Percentiles rank a stretch among this genome's conserved stretches.
These are phyloP conservation scores for Limnephilus marmoratus DNA, from an alignment of 2,888 invertebrate genomes.

Conservation along the genomic window DNA sequence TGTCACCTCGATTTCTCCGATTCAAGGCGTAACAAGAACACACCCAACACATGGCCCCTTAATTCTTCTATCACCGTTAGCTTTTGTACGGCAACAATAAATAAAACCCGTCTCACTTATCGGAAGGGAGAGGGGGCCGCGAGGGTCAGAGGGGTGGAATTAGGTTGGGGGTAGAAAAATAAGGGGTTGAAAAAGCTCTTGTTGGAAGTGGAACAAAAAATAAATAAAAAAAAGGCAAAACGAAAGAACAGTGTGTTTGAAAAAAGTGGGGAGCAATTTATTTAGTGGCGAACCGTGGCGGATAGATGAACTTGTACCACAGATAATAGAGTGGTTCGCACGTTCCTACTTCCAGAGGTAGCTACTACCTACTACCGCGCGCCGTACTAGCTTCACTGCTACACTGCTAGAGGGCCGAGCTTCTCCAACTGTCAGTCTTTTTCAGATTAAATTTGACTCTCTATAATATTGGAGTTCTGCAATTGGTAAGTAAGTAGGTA, in stretches of 20 bases:
- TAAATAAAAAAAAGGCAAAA: slow-evolving; percentile 57
- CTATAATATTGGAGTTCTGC: too few relatives aligned
- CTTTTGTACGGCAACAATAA: slow-evolving; percentile 65
- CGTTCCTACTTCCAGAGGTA: slow-evolving; percentile 32
- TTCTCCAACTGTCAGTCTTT: neutral
- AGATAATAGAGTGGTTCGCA: slow-evolving; percentile 65
- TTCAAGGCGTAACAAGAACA: slow-evolving; percentile 40
- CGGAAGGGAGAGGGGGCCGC: slow-evolving; percentile 47
- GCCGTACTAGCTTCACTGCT: neutral
- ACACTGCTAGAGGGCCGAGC: neutral
- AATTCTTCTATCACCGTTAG: slow-evolving; percentile 63
- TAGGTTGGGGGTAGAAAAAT: slow-evolving; percentile 53
- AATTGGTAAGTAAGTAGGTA: too few relatives aligned
- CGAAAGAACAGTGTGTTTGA: slow-evolving; percentile 60
- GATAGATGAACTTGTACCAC: slow-evolving; percentile 64
- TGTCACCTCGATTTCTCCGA: slow-evolving; percentile 39
- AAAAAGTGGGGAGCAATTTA: slow-evolving; percentile 66
- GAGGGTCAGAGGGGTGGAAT: slow-evolving; percentile 29
- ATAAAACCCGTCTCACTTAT: slow-evolving; percentile 65
- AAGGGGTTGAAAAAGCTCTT: slow-evolving; percentile 59
- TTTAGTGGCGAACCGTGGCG: slow-evolving; percentile 64
- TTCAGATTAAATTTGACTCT: neutral
- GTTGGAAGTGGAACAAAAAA: slow-evolving; percentile 62
- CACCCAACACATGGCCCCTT: slow-evolving; percentile 52
- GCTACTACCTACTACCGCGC: neutral